These are phyloP conservation scores for Polypedilum vanderplanki DNA, from an alignment of 1,140 invertebrate species.

Conservation along the genomic window DNA sequence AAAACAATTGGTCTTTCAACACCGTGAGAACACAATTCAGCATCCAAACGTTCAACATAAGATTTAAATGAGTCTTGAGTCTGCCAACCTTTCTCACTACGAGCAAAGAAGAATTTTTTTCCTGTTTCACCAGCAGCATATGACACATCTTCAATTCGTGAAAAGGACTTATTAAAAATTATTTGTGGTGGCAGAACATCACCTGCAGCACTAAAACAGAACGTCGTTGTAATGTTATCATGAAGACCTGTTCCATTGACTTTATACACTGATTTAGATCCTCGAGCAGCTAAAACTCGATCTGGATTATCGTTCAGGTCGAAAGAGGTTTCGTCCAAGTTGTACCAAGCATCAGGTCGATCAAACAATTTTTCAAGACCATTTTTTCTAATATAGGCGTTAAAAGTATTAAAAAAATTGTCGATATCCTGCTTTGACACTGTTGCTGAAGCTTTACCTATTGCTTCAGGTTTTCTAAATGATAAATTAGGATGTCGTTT, in stretches of 20 bases:
- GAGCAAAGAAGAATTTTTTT: conserved; percentile 35
- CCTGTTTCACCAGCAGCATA: not conserved
- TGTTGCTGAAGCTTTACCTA: not conserved
- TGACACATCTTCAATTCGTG: not conserved
- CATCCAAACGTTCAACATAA: conserved; percentile 42
- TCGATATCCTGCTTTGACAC: not conserved
- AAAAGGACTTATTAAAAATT: not conserved
- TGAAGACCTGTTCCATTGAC: not conserved
- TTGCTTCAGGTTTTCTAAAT: not conserved
- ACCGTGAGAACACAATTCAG: conserved; percentile 34
- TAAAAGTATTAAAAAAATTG: not conserved
- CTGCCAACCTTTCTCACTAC: conserved; percentile 44
- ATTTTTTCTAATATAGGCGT: not conserved
- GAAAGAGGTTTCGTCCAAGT: not conserved
- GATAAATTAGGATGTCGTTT: not conserved
- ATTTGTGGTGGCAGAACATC: not conserved
- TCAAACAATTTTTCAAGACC: not conserved
- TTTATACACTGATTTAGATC: not conserved
- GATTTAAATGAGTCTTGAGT: conserved; percentile 43
- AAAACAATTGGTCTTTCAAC: conserved; percentile 39
- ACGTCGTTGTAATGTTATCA: not conserved
- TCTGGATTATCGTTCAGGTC: not conserved
- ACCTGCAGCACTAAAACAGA: not conserved
- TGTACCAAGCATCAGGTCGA: not conserved
- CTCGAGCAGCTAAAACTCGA: not conserved